Conservation (phyloP, 2,888 invertebrate genomes). For the Physocephala rufipes region DNA sequence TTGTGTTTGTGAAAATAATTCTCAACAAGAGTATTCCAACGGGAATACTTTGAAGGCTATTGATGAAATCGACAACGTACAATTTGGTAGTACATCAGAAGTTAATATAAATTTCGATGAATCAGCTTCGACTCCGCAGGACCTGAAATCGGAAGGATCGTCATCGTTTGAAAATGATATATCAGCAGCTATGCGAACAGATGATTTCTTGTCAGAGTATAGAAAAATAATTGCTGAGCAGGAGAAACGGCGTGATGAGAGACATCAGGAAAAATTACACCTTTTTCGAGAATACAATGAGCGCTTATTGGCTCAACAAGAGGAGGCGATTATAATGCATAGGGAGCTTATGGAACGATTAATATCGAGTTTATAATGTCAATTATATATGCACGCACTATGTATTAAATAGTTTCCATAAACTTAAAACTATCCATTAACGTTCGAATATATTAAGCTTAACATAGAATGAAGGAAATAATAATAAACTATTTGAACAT, state of each 20-base stretch:
- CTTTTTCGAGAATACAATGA: conserved; percentile 28
- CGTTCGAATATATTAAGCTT: no score
- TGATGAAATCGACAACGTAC: neutral
- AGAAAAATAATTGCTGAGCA: conserved; percentile 19
- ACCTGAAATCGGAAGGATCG: no score
- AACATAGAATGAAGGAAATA: no score
- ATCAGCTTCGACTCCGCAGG: neutral
- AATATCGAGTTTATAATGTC: conserved; percentile 17
- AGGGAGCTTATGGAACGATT: conserved; percentile 22
- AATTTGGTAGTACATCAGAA: neutral
- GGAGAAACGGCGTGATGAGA: conserved; percentile 25
- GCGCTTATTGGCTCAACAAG: conserved; percentile 26
- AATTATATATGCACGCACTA: no score
- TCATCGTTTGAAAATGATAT: neutral
- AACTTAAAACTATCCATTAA: no score
- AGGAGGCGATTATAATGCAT: conserved; percentile 12
- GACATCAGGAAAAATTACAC: conserved; percentile 25
- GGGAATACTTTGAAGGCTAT: neutral
- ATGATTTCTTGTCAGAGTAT: conserved; percentile 1
- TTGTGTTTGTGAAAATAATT: no score
- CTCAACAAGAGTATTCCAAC: no score
- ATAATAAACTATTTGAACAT: no score
- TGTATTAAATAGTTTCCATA: no score
- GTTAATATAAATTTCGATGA: neutral
- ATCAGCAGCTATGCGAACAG: neutral